Percentiles rank a stretch among this genome's conserved stretches.
Evolutionary conservation across 1,140 invertebrate species (phyloP).

Genomic region (Brachionus rotundiformis): DNA sequence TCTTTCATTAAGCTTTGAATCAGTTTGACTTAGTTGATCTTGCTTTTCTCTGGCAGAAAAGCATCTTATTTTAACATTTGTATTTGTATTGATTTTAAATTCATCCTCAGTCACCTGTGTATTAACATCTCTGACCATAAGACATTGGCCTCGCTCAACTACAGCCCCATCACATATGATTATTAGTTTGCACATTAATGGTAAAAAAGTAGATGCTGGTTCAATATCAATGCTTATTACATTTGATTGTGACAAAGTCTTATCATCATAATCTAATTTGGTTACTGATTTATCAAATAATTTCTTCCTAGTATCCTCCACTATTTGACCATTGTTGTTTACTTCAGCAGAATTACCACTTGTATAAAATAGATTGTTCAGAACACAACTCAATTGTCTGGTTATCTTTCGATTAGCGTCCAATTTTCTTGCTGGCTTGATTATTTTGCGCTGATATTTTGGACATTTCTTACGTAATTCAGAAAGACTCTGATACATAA

Average conservation of each 20-base stretch:
- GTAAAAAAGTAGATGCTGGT: conserved; percentile 36
- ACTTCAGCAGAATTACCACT: background rate
- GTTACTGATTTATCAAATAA: background rate
- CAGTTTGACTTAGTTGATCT: background rate
- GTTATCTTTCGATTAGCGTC: background rate
- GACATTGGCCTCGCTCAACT: conserved; percentile 18
- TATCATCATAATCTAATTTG: background rate
- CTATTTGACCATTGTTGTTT: background rate
- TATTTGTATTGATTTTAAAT: background rate
- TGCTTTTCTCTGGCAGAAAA: background rate
- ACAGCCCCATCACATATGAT: conserved; percentile 39
- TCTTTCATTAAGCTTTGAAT: background rate
- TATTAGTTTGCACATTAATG: conserved; percentile 50
- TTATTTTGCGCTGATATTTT: conserved; percentile 7
- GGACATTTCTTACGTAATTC: conserved; percentile 18
- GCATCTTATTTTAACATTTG: conserved; percentile 2
- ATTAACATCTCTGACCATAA: conserved; percentile 35
- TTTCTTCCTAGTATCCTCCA: background rate
- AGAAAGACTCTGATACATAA: background rate
- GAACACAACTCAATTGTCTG: conserved; percentile 16
- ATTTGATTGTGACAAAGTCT: background rate
- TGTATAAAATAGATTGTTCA: conserved; percentile 9
- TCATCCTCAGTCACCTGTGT: conserved; percentile 9
- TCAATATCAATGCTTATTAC: conserved; percentile 35
- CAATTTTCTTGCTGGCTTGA: background rate